Percentiles rank a stretch among this genome's conserved stretches.
Conservation (phyloP, 2,888 invertebrate genomes). For the Drosophila mimetica region DNA sequence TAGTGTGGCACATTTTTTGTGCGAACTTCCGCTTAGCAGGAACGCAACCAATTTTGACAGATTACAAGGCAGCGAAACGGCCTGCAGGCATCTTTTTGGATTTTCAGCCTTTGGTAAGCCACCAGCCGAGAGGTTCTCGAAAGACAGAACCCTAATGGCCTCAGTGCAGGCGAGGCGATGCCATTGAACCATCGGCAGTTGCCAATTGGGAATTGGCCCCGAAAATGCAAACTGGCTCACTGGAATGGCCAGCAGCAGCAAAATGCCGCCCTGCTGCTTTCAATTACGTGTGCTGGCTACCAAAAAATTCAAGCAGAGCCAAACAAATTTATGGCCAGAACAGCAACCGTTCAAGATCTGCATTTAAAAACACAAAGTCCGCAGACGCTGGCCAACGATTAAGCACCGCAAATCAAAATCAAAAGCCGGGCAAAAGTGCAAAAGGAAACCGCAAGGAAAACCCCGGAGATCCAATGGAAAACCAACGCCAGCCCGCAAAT, state of each 20-base stretch:
- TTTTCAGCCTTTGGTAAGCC: constrained; percentile 53
- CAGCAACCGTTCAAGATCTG: constrained; percentile 43
- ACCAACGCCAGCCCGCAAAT: constrained; percentile 40
- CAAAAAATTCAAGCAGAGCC: constrained; percentile 20
- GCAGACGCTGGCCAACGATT: constrained; percentile 74
- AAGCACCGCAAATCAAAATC: constrained; percentile 75
- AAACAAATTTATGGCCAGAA: constrained; percentile 71
- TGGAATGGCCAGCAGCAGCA: constrained; percentile 27
- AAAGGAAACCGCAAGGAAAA: constrained; percentile 33
- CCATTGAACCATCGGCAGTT: constrained; percentile 53
- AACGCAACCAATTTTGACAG: constrained; percentile 75
- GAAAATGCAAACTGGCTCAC: constrained; percentile 28
- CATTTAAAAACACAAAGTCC: constrained; percentile 47
- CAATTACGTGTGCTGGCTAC: constrained; percentile 62
- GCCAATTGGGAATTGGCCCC: constrained; percentile 54
- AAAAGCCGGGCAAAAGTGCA: constrained; percentile 53
- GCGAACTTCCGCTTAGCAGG: constrained; percentile 66
- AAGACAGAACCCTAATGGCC: constrained; percentile 57
- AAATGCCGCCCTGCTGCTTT: constrained; percentile 71
- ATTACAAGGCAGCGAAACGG: constrained; percentile 70
- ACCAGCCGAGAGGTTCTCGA: constrained; percentile 26
- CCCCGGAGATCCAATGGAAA: constrained; percentile 14
- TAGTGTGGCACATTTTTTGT: constrained; percentile 60
- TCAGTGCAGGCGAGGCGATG: constrained; percentile 56
- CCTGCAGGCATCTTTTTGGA: constrained; percentile 21